Evolutionary conservation across 1,140 invertebrate species (phyloP).

Genomic region (Psilanteris sp.): DNA sequence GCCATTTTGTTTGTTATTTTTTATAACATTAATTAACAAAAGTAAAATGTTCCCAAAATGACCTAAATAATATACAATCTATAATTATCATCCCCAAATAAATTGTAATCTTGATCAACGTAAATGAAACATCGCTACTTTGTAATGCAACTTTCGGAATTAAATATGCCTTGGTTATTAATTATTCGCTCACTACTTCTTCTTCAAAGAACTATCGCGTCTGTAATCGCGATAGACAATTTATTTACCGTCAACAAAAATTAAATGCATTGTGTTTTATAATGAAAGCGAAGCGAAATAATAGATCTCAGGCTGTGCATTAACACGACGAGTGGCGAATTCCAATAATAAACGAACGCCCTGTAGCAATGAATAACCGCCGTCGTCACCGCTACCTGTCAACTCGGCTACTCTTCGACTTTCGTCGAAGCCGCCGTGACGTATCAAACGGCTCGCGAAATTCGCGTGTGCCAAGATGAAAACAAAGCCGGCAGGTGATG

Average conservation of each 20-base stretch:
- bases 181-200: no score
- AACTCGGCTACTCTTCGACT: constrained; percentile 55
- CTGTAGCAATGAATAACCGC: constrained; percentile 53
- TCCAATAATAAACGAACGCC: constrained; percentile 58
- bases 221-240: constrained; percentile 10
- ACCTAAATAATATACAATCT: no score
- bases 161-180: no score
- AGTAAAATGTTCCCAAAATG: no score
- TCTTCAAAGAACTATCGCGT: no score
- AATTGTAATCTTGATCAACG: no score
- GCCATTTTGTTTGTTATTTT: no score
- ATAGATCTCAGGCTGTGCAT: constrained; percentile 51
- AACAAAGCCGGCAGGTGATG: constrained; percentile 75
- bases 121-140: no score
- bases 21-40: no score
- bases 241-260: constrained; percentile 54
- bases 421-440: constrained; percentile 64
- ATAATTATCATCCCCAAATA: no score
- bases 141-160: no score
- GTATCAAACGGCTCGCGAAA: constrained; percentile 73
- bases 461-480: constrained; percentile 68
- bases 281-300: constrained; percentile 61
- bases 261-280: constrained; percentile 44
- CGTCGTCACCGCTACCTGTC: constrained; percentile 57
- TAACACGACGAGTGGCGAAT: constrained; percentile 59